These are phyloP conservation scores for Proterorhinus semilunaris DNA, from an alignment of 2,113 vertebrate genomes.

Conservation along the genomic window DNA sequence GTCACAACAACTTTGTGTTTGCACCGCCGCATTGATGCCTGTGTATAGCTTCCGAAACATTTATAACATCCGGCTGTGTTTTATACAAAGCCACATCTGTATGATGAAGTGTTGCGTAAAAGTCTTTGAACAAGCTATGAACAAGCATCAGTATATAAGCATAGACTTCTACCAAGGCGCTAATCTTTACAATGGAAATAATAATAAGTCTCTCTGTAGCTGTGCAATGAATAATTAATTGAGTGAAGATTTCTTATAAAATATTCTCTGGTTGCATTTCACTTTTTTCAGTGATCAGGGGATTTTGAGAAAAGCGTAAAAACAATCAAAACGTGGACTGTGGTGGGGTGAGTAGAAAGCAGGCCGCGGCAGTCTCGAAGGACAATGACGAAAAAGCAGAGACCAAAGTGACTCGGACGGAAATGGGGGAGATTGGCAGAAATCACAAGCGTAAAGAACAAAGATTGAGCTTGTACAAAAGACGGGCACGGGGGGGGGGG, in stretches of 20 bases:
- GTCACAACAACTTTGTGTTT: slow-evolving; percentile 30
- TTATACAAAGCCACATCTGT: not conserved
- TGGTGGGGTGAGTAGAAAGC: slow-evolving; percentile 19
- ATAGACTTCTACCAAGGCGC: too few relatives aligned
- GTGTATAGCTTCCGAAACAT: not conserved
- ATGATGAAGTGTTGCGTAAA: not conserved
- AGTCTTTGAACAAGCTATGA: not conserved
- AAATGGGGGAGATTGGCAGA: slow-evolving; percentile 18
- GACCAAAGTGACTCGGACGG: slow-evolving; percentile 5
- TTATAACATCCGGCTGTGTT: not conserved
- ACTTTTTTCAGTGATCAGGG: slow-evolving; percentile 34
- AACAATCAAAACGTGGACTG: slow-evolving; percentile 21
- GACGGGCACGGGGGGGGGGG: not conserved
- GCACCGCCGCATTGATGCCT: not conserved
- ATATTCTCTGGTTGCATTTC: not conserved
- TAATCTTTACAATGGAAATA: too few relatives aligned
- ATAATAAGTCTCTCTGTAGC: too few relatives aligned
- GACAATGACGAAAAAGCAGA: slow-evolving; percentile 10
- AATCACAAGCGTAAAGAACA: slow-evolving; percentile 25
- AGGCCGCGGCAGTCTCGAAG: slow-evolving; percentile 20
- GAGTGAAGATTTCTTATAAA: too few relatives aligned
- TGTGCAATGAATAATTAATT: too few relatives aligned
- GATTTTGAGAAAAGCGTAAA: slow-evolving; percentile 35
- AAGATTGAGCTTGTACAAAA: slow-evolving; percentile 18
- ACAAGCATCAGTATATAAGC: not conserved